Evolutionary conservation across 2,113 vertebrate genomes (phyloP).

Genomic region (Halcyon malimbica): DNA sequence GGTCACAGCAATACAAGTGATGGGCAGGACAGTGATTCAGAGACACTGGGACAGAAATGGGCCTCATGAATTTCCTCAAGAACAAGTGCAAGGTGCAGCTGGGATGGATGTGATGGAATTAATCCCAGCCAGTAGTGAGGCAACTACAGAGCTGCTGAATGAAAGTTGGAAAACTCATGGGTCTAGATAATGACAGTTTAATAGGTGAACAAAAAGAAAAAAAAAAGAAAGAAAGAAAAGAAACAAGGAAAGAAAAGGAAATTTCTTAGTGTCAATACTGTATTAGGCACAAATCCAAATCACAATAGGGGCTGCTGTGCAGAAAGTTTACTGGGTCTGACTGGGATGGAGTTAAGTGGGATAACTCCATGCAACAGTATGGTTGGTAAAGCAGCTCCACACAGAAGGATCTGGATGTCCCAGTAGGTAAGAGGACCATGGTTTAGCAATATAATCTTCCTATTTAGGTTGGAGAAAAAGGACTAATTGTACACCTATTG

Average conservation of each 20-base stretch:
- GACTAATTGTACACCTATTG: not conserved
- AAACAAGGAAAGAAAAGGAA: not conserved
- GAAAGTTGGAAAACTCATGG: not conserved
- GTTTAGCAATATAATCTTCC: not conserved
- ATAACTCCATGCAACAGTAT: not conserved
- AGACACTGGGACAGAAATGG: not conserved
- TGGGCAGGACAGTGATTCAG: not conserved
- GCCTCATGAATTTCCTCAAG: not conserved
- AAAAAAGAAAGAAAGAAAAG: too few species aligned
- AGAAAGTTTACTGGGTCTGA: too few species aligned
- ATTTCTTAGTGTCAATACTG: not conserved
- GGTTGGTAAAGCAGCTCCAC: not conserved
- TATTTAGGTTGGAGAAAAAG: not conserved
- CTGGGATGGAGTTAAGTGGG: too few species aligned
- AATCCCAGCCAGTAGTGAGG: not conserved
- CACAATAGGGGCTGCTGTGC: not conserved
- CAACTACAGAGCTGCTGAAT: not conserved
- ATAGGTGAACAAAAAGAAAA: not conserved
- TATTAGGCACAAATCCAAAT: not conserved
- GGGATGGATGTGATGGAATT: not conserved
- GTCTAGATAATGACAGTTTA: not conserved
- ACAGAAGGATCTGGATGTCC: not conserved
- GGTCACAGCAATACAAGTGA: not conserved
- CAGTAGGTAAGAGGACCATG: not conserved
- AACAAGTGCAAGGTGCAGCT: not conserved